Percentiles rank a stretch among this genome's conserved stretches.
Conservation (phyloP, 1,140 invertebrate species). For the Sipha flava region DNA sequence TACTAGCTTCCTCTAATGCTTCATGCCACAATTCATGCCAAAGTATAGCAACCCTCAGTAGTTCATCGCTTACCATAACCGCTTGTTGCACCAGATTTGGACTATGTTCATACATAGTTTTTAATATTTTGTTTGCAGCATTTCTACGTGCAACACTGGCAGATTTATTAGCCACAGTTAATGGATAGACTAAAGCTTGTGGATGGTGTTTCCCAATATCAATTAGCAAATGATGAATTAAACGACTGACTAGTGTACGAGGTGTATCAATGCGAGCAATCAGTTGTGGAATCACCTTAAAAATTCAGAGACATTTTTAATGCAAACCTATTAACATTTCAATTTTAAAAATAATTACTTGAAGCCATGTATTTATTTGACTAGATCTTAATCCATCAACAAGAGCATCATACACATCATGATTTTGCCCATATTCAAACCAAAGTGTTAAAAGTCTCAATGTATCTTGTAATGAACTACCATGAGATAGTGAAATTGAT, state of each 20-base stretch:
- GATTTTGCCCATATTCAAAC: slow-evolving; percentile 91
- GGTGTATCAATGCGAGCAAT: slow-evolving; percentile 96
- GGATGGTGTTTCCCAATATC: slow-evolving; percentile 88
- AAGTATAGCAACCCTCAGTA: slow-evolving; percentile 94
- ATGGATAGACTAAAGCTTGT: slow-evolving; percentile 89
- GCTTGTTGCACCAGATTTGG: slow-evolving; percentile 68
- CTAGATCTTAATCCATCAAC: slow-evolving; percentile 85
- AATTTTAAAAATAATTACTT: slow-evolving; percentile 48
- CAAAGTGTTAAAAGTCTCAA: slow-evolving; percentile 83
- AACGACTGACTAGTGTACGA: slow-evolving; percentile 69
- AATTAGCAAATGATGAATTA: slow-evolving; percentile 87
- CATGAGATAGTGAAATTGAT: slow-evolving; percentile 84
- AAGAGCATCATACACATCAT: slow-evolving; percentile 88
- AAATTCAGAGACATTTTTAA: not conserved
- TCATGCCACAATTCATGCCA: slow-evolving; percentile 99
- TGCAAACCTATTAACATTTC: not conserved
- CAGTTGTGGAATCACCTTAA: slow-evolving; percentile 97
- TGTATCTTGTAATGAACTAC: slow-evolving; percentile 96
- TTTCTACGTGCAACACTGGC: slow-evolving; percentile 72
- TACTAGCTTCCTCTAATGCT: slow-evolving; percentile 92
- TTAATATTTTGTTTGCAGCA: slow-evolving; percentile 91
- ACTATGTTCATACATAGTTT: slow-evolving; percentile 91
- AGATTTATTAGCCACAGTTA: slow-evolving; percentile 96
- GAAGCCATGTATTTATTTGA: slow-evolving; percentile 97
- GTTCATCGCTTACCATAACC: slow-evolving; percentile 70